Conservation (phyloP, 2,797 vertebrate species). For the Rhadinocentrus ornatus region DNA sequence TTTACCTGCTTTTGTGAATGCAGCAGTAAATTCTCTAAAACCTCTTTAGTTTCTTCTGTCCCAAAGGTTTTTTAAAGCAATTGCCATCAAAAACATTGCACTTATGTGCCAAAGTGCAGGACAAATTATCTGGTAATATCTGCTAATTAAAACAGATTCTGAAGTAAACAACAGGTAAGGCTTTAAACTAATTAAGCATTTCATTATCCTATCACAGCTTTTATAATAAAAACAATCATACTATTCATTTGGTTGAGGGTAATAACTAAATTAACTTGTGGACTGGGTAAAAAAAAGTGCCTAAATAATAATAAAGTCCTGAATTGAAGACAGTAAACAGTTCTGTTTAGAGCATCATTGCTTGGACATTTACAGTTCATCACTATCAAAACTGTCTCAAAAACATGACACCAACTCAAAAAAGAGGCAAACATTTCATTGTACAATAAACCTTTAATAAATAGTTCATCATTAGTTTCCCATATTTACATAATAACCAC, state of each 20-base stretch:
- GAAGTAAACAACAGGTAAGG: too few species aligned
- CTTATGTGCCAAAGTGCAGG: too few species aligned
- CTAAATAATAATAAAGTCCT: too few species aligned
- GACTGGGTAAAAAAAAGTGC: too few species aligned
- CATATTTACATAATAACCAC: constrained; percentile 86
- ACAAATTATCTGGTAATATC: too few species aligned
- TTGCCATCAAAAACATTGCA: not conserved
- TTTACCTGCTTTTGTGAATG: not conserved
- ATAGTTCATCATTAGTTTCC: constrained; percentile 87
- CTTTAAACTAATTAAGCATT: too few species aligned
- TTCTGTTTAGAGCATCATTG: constrained; percentile 6
- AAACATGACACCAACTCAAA: constrained; percentile 5
- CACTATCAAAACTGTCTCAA: too few species aligned
- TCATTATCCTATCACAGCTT: too few species aligned
- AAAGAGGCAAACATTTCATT: constrained; percentile 63
- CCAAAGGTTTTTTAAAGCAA: not conserved
- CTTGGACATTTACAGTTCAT: not conserved
- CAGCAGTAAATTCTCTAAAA: not conserved
- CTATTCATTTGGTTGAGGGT: too few species aligned
- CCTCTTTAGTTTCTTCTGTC: not conserved
- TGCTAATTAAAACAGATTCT: not conserved
- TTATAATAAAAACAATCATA: too few species aligned
- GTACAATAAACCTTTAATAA: constrained; percentile 90
- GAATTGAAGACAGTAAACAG: not conserved
- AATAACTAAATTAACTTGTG: too few species aligned